Evolutionary conservation across 2,113 vertebrate genomes (phyloP), one percentile per base, ranked within the genome.

Genomic region (Tragulus kanchil): DNA sequence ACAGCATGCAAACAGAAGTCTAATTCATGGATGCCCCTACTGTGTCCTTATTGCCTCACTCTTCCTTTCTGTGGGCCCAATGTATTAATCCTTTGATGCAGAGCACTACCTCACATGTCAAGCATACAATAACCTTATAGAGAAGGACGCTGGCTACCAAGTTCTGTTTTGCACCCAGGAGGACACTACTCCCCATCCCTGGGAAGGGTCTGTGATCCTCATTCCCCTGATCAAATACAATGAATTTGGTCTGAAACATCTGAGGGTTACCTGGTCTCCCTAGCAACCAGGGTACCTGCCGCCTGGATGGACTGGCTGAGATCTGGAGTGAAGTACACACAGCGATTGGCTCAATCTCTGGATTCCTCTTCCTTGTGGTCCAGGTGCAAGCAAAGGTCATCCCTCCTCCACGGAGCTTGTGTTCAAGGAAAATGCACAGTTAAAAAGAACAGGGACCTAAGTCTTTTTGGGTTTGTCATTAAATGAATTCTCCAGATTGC

Each of bases 401-500:
- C 71, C 67, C 45, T 94, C 85, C 87, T 94, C 73, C 87, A 61
- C 28, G 81, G 94, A 96, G 90, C 90, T 50, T 92, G 81, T 31
- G 75, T 88, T 93, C 62, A 93, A 92, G 96, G 90, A 90, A 96
- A 86, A 89, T 71, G 93, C 45, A 23, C 91, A 94, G 90, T 81
- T 82, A 92, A 96, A 88, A 90, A 92, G 96, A 92, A 83, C 81
- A 36, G 85, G 91, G 85, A 88, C 85, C 77, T 16, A n/a, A 58
- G 58, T 71, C 50, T 78, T 85, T 81, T 71, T 91, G 31, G 25
- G 42, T 75, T 77, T 71, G 16, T 86, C 93, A 95, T 95, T 78
- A 23, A 93, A 95, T 64, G 4, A 89, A 65, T 78, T 28, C 84
- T 94, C 95, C 96, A 97, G 95, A 97, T 98, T 97, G 89, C 69